A percentile compares a stretch with the other conserved stretches of the same genome.
These are phyloP conservation scores for Perca fluviatilis DNA, from an alignment of 2,113 vertebrate species.

Conservation along the genomic window DNA sequence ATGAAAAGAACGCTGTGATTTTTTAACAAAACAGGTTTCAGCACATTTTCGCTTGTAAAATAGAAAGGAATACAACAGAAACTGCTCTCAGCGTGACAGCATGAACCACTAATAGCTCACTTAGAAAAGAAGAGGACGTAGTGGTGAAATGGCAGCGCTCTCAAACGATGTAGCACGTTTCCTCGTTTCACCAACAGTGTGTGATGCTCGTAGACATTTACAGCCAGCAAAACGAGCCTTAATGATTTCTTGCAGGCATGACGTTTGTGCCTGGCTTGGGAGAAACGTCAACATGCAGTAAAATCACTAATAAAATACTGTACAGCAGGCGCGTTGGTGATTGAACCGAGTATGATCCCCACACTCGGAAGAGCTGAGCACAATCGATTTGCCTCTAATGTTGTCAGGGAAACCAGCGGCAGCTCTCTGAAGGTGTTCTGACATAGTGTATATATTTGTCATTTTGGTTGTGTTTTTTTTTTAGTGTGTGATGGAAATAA, in stretches of 20 bases:
- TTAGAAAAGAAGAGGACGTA: not conserved
- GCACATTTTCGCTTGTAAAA: constrained; percentile 12
- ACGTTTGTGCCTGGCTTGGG: constrained; percentile 13
- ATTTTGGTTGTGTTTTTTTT: not conserved
- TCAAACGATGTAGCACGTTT: constrained; percentile 22
- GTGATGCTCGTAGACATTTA: constrained; percentile 17
- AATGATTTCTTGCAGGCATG: constrained; percentile 41
- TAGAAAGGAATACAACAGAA: not conserved
- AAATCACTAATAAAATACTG: constrained; percentile 37
- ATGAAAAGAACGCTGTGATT: not conserved
- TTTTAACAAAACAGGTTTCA: constrained; percentile 25
- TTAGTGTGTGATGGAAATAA: not conserved
- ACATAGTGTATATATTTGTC: not conserved
- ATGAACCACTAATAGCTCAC: constrained; percentile 17
- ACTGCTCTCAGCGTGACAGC: constrained; percentile 25
- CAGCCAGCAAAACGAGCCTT: constrained; percentile 15
- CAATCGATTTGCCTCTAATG: constrained; percentile 12
- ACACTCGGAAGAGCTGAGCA: constrained; percentile 30
- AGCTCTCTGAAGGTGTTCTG: constrained; percentile 5
- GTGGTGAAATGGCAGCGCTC: constrained; percentile 31
- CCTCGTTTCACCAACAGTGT: not conserved
- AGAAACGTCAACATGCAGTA: constrained; percentile 11
- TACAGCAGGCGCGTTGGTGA: constrained; percentile 41
- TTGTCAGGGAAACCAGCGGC: constrained; percentile 20
- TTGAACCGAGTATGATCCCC: constrained; percentile 42